Percentiles rank a stretch among this genome's conserved stretches.
Conservation (phyloP, 2,888 invertebrate genomes). For the Branchipolynoe longqiensis region DNA sequence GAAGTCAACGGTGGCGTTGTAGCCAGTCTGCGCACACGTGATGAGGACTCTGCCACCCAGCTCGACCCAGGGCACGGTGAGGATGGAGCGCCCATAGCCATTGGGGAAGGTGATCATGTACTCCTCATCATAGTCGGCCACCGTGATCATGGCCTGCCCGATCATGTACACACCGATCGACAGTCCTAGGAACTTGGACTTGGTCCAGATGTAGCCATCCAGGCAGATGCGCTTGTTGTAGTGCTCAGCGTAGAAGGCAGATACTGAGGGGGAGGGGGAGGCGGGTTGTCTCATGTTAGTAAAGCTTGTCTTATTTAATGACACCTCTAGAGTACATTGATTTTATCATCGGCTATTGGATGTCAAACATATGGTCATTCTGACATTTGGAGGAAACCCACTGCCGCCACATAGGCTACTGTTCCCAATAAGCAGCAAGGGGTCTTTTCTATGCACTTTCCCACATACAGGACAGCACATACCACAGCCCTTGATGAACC, state of each 20-base stretch:
- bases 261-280: conserved; percentile 88
- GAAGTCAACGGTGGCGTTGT: conserved; percentile 95
- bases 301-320: too few species aligned
- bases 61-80: conserved; percentile 99
- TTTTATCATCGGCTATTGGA: too few species aligned
- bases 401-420: too few species aligned
- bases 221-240: conserved; percentile 93
- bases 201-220: conserved; percentile 98
- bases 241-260: conserved; percentile 99
- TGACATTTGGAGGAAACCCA: too few species aligned
- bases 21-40: conserved; percentile 95
- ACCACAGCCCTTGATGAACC: too few species aligned
- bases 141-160: conserved; percentile 94
- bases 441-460: too few species aligned
- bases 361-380: too few species aligned
- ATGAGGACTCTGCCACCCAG: conserved; percentile 95
- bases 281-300: too few species aligned
- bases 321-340: too few species aligned
- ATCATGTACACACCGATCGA: conserved; percentile 95
- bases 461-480: too few species aligned
- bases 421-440: too few species aligned
- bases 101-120: conserved; percentile 98
- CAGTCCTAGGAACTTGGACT: conserved; percentile 98
- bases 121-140: conserved; percentile 94
- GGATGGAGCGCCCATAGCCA: conserved; percentile 98